phyloP scores from a whole-genome alignment of 2,797 vertebrate species.

The Hyperoplus lanceolatus region DNA sequence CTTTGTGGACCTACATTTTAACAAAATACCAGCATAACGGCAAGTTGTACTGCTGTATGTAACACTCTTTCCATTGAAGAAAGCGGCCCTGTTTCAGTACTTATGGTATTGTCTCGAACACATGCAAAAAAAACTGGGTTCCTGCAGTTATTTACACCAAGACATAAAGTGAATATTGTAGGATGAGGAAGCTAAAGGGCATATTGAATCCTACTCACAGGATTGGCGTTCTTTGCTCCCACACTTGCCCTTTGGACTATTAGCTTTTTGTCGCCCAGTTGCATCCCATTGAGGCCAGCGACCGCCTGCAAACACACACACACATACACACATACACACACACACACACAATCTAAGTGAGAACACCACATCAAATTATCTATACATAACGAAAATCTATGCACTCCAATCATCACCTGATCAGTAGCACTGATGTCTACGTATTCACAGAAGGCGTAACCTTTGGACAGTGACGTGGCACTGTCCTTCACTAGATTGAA shows the following conservation, averaged over 20 bases:
- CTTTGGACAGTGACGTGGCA: constrained; percentile 88
- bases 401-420: constrained; percentile 69
- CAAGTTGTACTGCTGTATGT: neutral
- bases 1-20: too few relatives aligned
- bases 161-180: neutral
- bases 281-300: constrained; percentile 87
- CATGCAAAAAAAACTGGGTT: neutral
- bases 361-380: too few relatives aligned
- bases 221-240: constrained; percentile 85
- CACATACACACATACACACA: neutral
- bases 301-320: constrained; percentile 77
- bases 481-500: constrained; percentile 90
- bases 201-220: constrained; percentile 72
- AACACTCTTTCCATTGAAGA: neutral
- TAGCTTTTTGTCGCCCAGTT: constrained; percentile 88
- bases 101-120: neutral
- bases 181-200: neutral
- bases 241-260: constrained; percentile 87
- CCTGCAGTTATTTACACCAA: neutral
- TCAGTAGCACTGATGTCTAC: constrained; percentile 85
- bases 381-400: too few relatives aligned
- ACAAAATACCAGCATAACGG: neutral
- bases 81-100: neutral
- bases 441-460: constrained; percentile 88
- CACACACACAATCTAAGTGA: neutral